These are phyloP conservation scores for Romanogobio albipinnatus DNA, from an alignment of 2,113 vertebrate species.

Conservation along the genomic window DNA sequence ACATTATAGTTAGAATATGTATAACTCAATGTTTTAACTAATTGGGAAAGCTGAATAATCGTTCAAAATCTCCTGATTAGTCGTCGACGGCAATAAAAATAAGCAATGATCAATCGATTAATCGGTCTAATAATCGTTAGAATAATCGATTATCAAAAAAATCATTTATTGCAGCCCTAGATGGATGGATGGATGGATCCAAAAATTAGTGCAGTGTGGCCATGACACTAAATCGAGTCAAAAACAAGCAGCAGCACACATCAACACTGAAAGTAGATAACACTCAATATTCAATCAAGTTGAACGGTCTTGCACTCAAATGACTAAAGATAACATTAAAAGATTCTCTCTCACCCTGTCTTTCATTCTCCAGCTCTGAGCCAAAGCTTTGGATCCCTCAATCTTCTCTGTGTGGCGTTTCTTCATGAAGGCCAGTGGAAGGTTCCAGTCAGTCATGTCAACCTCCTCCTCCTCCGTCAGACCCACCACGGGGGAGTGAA, in stretches of 20 bases:
- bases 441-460: slow-evolving; percentile 90
- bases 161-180: too few relatives aligned
- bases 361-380: slow-evolving; percentile 99
- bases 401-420: slow-evolving; percentile 99
- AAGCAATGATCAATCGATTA: too few relatives aligned
- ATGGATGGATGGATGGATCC: too few relatives aligned
- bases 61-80: too few relatives aligned
- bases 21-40: too few relatives aligned
- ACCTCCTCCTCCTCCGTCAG: slow-evolving; percentile 90
- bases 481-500: slow-evolving; percentile 86
- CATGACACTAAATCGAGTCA: neutral
- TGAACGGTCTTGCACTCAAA: neutral
- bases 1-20: too few relatives aligned
- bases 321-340: slow-evolving; percentile 8
- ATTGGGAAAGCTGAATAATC: too few relatives aligned
- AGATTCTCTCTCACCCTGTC: slow-evolving; percentile 83
- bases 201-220: neutral
- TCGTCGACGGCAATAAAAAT: too few relatives aligned
- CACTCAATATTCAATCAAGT: neutral
- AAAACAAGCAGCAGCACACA: neutral
- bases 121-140: too few relatives aligned
- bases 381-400: slow-evolving; percentile 95
- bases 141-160: too few relatives aligned
- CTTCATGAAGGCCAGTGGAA: slow-evolving; percentile 94
- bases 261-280: neutral